These are phyloP conservation scores for Micromys minutus DNA, from an alignment of 2,113 vertebrate genomes.

Conservation along the genomic window DNA sequence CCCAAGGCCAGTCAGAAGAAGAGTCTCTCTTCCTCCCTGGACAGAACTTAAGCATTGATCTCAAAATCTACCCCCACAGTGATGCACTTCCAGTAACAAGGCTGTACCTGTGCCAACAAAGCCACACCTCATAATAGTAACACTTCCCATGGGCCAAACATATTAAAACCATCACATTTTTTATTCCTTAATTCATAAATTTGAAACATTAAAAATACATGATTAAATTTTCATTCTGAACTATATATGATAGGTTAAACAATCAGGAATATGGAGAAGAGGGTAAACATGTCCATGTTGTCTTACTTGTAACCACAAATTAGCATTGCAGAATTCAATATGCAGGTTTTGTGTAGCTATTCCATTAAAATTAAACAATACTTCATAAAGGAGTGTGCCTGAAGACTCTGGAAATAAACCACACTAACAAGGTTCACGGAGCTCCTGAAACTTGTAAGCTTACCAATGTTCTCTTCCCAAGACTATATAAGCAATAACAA, in stretches of 20 bases:
- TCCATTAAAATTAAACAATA: neutral
- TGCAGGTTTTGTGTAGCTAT: neutral
- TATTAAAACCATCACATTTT: too few relatives aligned
- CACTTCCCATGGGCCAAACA: too few relatives aligned
- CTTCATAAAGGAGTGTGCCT: neutral
- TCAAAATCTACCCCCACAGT: too few relatives aligned
- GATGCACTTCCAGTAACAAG: too few relatives aligned
- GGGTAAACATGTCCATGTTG: neutral
- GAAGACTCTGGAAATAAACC: neutral
- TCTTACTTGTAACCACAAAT: conserved; percentile 32
- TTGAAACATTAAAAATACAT: conserved; percentile 1
- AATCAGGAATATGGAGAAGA: neutral
- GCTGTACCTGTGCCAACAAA: too few relatives aligned
- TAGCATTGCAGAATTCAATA: neutral
- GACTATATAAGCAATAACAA: too few relatives aligned
- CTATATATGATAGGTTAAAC: neutral
- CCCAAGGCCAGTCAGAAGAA: too few relatives aligned
- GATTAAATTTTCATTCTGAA: conserved; percentile 32
- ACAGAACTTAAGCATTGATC: too few relatives aligned
- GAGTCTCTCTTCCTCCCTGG: too few relatives aligned
- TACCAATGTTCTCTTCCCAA: neutral
- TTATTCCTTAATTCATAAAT: conserved; percentile 45
- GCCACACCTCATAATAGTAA: too few relatives aligned
- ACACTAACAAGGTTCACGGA: neutral
- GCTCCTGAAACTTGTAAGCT: neutral